Evolutionary conservation across 1,140 invertebrate genomes (phyloP), one percentile per base, ranked within the genome.

Genomic region (Stegodyphus mimosarum): DNA sequence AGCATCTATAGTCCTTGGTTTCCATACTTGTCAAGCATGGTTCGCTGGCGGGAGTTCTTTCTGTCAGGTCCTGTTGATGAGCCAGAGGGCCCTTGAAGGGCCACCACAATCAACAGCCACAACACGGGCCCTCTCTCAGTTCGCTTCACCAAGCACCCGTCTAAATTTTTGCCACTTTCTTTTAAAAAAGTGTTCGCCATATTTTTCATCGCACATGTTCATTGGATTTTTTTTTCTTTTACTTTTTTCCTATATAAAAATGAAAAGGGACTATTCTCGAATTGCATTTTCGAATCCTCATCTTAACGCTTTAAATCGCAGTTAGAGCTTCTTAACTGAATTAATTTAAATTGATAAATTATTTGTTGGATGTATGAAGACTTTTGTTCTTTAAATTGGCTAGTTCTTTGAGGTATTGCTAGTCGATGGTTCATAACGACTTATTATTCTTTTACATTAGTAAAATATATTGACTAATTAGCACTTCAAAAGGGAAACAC

Each of bases 21-120:
- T 84, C 73, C 73, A 55, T 55, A 69, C 55, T 84, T 84, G 81
- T 84, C 81, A 84, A 84, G 81, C 81, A 84, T 75, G 72, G 69
- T 76, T 60, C 64, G 81, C 64, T 76, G 72, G 81, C 72, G 51
- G 81, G 81, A 76, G 64, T 75, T 84, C 81, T 76, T 84, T 84
- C 73, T 69, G 33, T 74, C 49, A 51, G 70, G 79, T 53, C 70
- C 74, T 71, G 69, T 71, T 33, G 49, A 6, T 9, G 6, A 64
- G 55, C 15, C 60, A 48, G 74, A 64, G 74, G 74, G 55, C 60
- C 67, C 69, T 81, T 64, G 55, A 74, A 63, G 80, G 80, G 71
- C 69, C 49, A 83, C 33, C 55, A 60, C 55, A 60, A 60, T 60
- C 9, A 17, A 13, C 64, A 13, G 51, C 64, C 73, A 84, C 72